Base-by-base conservation (phyloP, 2,888 invertebrate genomes). In the Plutella xylostella region DNA sequence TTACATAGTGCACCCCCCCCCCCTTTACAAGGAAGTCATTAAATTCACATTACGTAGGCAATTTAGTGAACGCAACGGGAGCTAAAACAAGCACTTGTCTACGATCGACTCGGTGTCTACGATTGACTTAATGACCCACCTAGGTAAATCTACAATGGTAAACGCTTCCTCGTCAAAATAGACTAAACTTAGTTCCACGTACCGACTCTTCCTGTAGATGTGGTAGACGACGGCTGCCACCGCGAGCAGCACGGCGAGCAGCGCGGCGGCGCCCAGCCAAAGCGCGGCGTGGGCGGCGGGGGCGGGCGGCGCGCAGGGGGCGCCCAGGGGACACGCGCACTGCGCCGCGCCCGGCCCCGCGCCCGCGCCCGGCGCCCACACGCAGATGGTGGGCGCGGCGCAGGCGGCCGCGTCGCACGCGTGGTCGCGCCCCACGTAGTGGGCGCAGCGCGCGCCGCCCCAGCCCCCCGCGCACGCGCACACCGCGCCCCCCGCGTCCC, bases 381-480 rank as follows among this genome's bases (percentile, higher is more conserved):
- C 70, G 61, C 79, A 80, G 31, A 70, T 48, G 41, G 61, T 65
- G 48, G 85, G 78, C 48, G 87, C 66, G 19, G 82, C 68, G 61
- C 92, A 92, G 45, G 54, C 57, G 35, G 54, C 60, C 45, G 59
- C 55, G 45, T 66, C 65, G 68, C 92, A 92, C 1, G 88, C 87
- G 75, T 88, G 88, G 56, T 87, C 86, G 55, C 86, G 84, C 0
- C 87, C 86, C 46, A 89, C 82, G 61, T 86, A 87, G 49, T 87
- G 88, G 45, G 84, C 69, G 77, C 96, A 96, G 54, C 87, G 88
- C 41, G 87, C 86, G 1, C 97, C 97, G 43, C 89, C 86, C 84
- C 90, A 96, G 14, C 92, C 92, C 44, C 87, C 86, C 2, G 89
- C 85, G 72, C 97, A 97, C 46, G 85, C 48, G 53, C 64, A 60